Evolutionary conservation across 2,797 vertebrate genomes (phyloP).

Genomic region (Stomatorhinus walkeri): DNA sequence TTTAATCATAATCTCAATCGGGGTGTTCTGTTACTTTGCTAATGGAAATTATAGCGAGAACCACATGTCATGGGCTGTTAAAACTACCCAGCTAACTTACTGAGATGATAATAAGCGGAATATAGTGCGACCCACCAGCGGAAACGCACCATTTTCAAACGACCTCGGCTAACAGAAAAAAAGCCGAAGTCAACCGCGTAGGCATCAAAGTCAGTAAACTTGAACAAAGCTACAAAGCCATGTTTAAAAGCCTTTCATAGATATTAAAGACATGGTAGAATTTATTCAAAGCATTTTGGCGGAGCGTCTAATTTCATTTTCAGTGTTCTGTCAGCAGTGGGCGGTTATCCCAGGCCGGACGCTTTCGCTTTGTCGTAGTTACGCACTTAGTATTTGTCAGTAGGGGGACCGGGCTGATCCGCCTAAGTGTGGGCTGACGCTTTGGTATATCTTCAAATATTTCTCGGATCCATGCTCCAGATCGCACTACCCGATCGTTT

Average conservation of each 20-base stretch:
- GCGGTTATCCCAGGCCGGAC: not conserved
- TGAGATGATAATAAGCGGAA: not conserved
- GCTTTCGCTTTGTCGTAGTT: constrained; percentile 14
- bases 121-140: not conserved
- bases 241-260: not conserved
- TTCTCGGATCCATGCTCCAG: not conserved
- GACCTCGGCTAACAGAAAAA: not conserved
- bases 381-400: not conserved
- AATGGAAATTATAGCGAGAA: not conserved
- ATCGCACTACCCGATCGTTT: not conserved
- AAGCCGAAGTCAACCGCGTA: not conserved
- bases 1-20: not conserved
- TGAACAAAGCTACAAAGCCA: not conserved
- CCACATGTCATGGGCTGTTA: not conserved
- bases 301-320: not conserved
- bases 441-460: not conserved
- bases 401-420: not conserved
- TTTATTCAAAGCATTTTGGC: not conserved
- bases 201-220: not conserved
- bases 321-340: too few relatives aligned
- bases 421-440: not conserved
- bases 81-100: not conserved
- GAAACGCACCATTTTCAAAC: not conserved
- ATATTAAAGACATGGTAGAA: not conserved
- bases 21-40: not conserved